These are phyloP conservation scores for Sminthurides bifidus DNA, from an alignment of 1,140 invertebrate genomes.

Conservation along the genomic window DNA sequence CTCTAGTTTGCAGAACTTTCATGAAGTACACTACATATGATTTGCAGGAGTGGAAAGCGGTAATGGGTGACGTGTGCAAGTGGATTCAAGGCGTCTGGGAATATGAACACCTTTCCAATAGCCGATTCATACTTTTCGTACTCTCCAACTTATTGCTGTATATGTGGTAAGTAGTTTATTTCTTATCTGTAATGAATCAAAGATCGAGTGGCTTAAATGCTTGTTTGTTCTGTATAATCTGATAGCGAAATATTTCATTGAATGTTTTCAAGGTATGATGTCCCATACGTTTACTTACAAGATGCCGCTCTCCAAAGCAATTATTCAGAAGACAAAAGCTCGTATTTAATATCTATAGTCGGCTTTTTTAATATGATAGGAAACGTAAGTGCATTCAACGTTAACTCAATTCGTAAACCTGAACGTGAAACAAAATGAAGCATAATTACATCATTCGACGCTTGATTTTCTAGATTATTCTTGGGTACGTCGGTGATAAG, in stretches of 20 bases:
- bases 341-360: conserved; percentile 69
- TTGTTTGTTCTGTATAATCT: background rate
- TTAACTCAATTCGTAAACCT: too few species aligned
- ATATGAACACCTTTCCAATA: conserved; percentile 61
- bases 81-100: conserved; percentile 62
- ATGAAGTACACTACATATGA: too few species aligned
- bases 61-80: conserved; percentile 62
- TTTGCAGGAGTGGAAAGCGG: conserved; percentile 55
- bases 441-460: conserved; percentile 1
- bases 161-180: conserved; percentile 46
- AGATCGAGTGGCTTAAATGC: background rate
- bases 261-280: conserved; percentile 50
- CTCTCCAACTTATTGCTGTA: conserved; percentile 75
- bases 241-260: background rate
- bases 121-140: conserved; percentile 63
- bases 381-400: conserved; percentile 48
- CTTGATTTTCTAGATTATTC: conserved; percentile 52
- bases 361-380: conserved; percentile 75
- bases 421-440: too few species aligned
- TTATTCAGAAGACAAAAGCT: conserved; percentile 57
- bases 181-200: background rate
- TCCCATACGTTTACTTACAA: conserved; percentile 72
- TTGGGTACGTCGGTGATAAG: conserved; percentile 76
- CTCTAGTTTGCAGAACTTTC: too few species aligned
- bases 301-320: conserved; percentile 55